Percentiles rank a stretch among this genome's conserved stretches.
Evolutionary conservation across 1,140 invertebrate species (phyloP).

Genomic region (Magallana ariakensis): DNA sequence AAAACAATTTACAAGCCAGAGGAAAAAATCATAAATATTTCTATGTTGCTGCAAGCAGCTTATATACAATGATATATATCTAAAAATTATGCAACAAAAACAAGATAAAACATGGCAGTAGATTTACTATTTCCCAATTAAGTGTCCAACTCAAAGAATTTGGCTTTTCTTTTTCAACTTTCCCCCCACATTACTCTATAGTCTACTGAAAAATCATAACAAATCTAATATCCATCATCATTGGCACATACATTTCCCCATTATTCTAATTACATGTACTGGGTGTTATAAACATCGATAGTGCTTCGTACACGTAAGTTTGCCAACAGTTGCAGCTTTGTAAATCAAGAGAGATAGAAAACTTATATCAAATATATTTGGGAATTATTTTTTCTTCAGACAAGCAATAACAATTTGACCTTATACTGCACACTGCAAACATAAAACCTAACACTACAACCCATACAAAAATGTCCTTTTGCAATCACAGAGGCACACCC

Average conservation of each 20-base stretch:
- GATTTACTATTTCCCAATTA: not conserved
- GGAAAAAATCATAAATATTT: not conserved
- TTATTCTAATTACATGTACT: too few species aligned
- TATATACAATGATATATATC: not conserved
- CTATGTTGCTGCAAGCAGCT: conserved; percentile 26
- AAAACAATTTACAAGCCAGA: conserved; percentile 12
- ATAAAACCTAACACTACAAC: conserved; percentile 1
- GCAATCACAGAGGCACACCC: conserved; percentile 21
- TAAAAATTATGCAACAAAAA: conserved; percentile 34
- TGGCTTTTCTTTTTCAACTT: too few species aligned
- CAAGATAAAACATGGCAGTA: not conserved
- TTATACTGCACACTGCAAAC: not conserved
- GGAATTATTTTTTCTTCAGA: not conserved
- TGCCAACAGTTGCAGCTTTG: too few species aligned
- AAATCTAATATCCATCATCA: too few species aligned
- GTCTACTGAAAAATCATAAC: too few species aligned
- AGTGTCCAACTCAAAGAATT: too few species aligned
- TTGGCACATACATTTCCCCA: too few species aligned
- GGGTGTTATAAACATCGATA: too few species aligned
- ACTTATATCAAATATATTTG: too few species aligned
- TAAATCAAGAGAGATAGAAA: too few species aligned
- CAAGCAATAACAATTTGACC: not conserved
- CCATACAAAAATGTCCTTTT: not conserved
- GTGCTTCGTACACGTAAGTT: too few species aligned
- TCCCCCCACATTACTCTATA: too few species aligned